phyloP scores from a whole-genome alignment of 2,797 vertebrate species.

The Rallus crepitans region DNA sequence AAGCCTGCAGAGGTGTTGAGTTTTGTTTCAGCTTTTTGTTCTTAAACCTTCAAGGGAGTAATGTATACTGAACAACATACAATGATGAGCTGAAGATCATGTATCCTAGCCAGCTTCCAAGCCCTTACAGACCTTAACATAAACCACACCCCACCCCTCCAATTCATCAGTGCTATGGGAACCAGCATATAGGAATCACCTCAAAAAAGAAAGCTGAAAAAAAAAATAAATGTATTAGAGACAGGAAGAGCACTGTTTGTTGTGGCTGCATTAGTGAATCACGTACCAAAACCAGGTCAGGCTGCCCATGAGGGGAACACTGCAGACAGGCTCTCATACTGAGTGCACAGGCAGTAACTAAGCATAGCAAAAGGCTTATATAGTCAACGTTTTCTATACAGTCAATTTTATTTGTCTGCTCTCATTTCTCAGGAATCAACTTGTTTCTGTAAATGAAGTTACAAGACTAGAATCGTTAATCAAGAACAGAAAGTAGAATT shows the following conservation, averaged over 20 bases:
- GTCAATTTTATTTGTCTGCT: slow-evolving; percentile 58
- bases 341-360: not conserved
- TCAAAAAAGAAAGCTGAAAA: not conserved
- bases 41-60: not conserved
- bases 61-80: not conserved
- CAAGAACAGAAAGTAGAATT: slow-evolving; percentile 20
- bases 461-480: slow-evolving; percentile 39
- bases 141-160: not conserved
- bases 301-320: not conserved
- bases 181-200: not conserved
- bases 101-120: not conserved
- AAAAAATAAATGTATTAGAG: not conserved
- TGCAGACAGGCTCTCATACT: not conserved
- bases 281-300: not conserved
- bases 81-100: accelerated
- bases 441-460: slow-evolving; percentile 60
- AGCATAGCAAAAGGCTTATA: not conserved
- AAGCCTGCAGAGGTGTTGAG: not conserved
- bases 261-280: not conserved
- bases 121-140: not conserved
- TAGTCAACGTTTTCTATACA: slow-evolving; percentile 23
- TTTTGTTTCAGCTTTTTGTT: not conserved
- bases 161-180: not conserved
- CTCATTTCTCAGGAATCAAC: slow-evolving; percentile 58
- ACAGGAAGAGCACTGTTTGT: not conserved